Evolutionary conservation across 1,140 invertebrate genomes (phyloP).

Genomic region (Holcopasites calliopsidis): DNA sequence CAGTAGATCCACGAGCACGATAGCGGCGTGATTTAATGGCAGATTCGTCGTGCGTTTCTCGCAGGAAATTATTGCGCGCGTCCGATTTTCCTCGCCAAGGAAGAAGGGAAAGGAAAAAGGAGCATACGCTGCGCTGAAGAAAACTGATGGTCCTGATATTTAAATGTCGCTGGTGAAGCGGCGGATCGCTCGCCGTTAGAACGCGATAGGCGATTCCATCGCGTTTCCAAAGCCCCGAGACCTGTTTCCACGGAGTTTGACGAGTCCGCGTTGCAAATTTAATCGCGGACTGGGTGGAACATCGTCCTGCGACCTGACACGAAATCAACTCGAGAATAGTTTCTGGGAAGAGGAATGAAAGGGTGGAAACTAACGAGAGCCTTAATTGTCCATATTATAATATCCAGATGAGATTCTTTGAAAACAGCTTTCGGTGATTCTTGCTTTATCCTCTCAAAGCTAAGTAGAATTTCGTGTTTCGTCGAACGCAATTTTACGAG

Average conservation of each 20-base stretch:
- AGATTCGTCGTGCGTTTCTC: not conserved
- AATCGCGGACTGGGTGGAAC: not conserved
- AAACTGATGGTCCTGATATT: not conserved
- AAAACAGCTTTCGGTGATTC: too few relatives aligned
- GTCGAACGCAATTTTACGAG: too few relatives aligned
- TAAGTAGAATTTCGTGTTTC: too few relatives aligned
- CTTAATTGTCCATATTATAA: too few relatives aligned
- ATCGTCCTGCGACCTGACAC: not conserved
- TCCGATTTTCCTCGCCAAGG: not conserved
- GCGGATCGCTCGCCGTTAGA: not conserved
- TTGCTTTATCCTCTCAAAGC: too few relatives aligned
- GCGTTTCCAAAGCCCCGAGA: not conserved
- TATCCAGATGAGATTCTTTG: too few relatives aligned
- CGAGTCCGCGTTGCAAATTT: constrained; percentile 22
- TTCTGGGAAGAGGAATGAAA: not conserved
- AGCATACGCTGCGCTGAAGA: not conserved
- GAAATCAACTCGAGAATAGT: not conserved
- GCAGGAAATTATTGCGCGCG: not conserved
- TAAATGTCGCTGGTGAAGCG: not conserved
- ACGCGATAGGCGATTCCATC: not conserved
- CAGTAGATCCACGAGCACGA: not conserved
- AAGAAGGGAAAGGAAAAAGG: not conserved
- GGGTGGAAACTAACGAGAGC: not conserved
- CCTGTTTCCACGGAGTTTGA: not conserved
- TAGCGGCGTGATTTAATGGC: constrained; percentile 9